A percentile compares a stretch with the other conserved stretches of the same genome.
These are phyloP conservation scores for Anoplolepis gracilipes DNA, from an alignment of 1,140 invertebrate species.

Conservation along the genomic window DNA sequence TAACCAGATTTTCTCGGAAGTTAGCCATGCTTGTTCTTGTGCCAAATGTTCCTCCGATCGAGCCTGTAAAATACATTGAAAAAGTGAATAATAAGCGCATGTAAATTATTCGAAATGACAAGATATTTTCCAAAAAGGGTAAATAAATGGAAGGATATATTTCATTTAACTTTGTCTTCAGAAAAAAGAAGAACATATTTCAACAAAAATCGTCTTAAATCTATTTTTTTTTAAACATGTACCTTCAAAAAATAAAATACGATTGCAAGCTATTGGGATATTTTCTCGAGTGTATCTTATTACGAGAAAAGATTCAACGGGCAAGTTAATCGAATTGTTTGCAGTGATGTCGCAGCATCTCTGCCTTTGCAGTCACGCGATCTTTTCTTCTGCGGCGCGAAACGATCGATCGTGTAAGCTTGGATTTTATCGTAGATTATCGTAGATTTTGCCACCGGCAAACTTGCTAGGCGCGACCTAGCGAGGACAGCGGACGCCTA, in stretches of 20 bases:
- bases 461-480: slow-evolving; percentile 17
- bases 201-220: background rate
- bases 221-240: background rate
- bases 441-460: background rate
- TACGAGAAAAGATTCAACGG: background rate
- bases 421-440: slow-evolving; percentile 14
- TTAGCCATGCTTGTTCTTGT: slow-evolving; percentile 93
- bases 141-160: background rate
- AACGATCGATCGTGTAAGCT: background rate
- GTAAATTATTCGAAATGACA: background rate
- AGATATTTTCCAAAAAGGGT: background rate
- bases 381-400: slow-evolving; percentile 4
- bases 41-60: slow-evolving; percentile 93
- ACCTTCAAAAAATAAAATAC: background rate
- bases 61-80: slow-evolving; percentile 86
- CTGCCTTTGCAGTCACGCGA: slow-evolving; percentile 25
- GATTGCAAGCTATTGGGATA: background rate
- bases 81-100: background rate
- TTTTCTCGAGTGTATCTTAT: background rate
- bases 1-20: slow-evolving; percentile 94
- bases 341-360: background rate
- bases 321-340: slow-evolving; percentile 1
- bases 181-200: background rate
- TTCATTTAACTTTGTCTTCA: background rate
- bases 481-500: slow-evolving; percentile 48